These are phyloP conservation scores for Nanger granti DNA, from an alignment of 2,113 vertebrate species.

Conservation along the genomic window DNA sequence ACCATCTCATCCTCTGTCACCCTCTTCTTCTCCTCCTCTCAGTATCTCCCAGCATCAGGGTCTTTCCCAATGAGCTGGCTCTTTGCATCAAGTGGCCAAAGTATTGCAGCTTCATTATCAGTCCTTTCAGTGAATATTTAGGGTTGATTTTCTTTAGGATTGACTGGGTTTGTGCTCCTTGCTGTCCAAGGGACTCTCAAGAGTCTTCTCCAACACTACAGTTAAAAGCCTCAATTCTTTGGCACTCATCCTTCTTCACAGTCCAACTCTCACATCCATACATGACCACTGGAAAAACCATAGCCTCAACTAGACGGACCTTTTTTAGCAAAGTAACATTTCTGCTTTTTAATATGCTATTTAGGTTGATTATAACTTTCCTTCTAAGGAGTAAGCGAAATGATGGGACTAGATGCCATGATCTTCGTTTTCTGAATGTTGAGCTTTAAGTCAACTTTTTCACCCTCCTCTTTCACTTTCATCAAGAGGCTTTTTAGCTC, in stretches of 20 bases:
- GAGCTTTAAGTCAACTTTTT: not conserved
- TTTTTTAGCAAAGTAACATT: not conserved
- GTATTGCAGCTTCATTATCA: not conserved
- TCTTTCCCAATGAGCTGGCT: not conserved
- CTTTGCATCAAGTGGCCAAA: not conserved
- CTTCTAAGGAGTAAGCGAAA: not conserved
- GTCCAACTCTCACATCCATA: not conserved
- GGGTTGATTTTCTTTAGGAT: not conserved
- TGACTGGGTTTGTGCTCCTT: not conserved
- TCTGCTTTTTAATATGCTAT: not conserved
- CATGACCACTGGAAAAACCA: not conserved
- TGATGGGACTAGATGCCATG: not conserved
- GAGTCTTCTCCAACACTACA: not conserved
- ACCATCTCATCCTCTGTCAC: not conserved
- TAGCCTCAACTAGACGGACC: rapidly evolving
- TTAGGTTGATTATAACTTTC: not conserved
- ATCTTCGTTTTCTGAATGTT: not conserved
- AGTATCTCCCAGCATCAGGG: not conserved
- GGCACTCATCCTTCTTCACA: not conserved
- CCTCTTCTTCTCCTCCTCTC: not conserved
- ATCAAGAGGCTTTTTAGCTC: not conserved
- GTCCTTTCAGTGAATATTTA: not conserved
- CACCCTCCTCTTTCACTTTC: not conserved
- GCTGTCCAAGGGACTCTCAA: not conserved
- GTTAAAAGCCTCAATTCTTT: not conserved